Base-by-base conservation (phyloP, 1,140 invertebrate genomes). In the Eueides isabella region DNA sequence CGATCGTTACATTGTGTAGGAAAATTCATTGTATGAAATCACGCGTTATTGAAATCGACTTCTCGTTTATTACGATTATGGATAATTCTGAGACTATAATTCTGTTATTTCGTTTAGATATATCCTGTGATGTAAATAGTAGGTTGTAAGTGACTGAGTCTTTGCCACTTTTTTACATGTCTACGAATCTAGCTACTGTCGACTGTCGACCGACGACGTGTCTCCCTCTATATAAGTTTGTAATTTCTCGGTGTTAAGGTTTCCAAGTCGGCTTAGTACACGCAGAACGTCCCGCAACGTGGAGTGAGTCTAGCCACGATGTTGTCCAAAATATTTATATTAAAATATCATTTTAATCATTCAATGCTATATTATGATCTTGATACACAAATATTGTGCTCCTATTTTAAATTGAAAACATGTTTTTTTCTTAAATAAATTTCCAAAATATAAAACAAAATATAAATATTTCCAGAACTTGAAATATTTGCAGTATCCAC, bases 161-260 rank as follows among this genome's bases (percentile, higher is more conserved):
- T 92, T 90, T 91, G 88, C 87, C 87, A 91, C 88, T 91, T 91
- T 92, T 92, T 90, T 92, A 92, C 85, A 87, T 90, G 88, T 92
- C 89, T 91, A 85, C 77, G 79, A 85, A 74, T 68, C 72, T 78
- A 77, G 70, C 48, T 26, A 26, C 19, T 55, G 44, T 23, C 44
- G 44, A 55, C 44, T 23, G 44, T 55, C 44, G 44, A 31, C 44
- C 33, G 48, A 12, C 48, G 23, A 2, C 23, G 48, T 26, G 48
- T 26, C 67, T 61, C 67, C 30, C 83, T 87, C 82, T 80, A 88
- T 81, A 83, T 91, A 89, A 82, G 79, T 89, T 87, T 88, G 85
- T 88, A 87, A 82, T 67, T 75, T 77, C 75, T 86, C 74, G 79
- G 76, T 82, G 74, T 80, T 81, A 82, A 85, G 80, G 73, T 81